Percentiles rank a stretch among this genome's conserved stretches.
phyloP scores from a whole-genome alignment of 1,140 invertebrate species.

The Drosophila gunungcola region DNA sequence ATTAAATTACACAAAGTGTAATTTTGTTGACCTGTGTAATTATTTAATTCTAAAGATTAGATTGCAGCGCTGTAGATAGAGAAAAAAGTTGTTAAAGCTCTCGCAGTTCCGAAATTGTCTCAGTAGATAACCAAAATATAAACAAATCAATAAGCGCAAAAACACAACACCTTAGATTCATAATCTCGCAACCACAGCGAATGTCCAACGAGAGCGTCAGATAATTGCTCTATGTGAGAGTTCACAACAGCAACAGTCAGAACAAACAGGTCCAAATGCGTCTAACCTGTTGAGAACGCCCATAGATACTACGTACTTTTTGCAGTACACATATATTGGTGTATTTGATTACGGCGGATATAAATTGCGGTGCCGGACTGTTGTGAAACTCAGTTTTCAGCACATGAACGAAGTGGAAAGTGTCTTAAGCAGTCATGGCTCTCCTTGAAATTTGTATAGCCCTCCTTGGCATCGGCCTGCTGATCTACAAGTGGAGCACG shows the following conservation, averaged over 20 bases:
- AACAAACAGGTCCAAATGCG: not conserved
- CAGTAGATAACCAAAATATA: not conserved
- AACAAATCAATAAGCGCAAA: not conserved
- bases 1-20: not conserved
- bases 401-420: not conserved
- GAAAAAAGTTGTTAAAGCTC: not conserved
- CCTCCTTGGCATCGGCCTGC: conserved; percentile 14
- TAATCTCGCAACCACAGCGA: not conserved
- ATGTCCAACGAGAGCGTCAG: conserved; percentile 2
- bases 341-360: conserved; percentile 7
- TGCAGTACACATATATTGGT: not conserved
- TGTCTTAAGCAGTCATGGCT: conserved; percentile 12
- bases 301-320: not conserved
- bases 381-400: conserved; percentile 13
- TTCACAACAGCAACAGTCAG: not conserved
- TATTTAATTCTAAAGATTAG: conserved; percentile 5
- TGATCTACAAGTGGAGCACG: conserved; percentile 63
- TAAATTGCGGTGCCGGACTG: conserved; percentile 5
- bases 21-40: not conserved
- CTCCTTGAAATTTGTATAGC: conserved; percentile 30
- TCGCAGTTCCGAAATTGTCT: not conserved
- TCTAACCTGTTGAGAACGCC: conserved; percentile 2
- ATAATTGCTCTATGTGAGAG: not conserved
- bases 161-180: not conserved
- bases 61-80: not conserved